Conservation (phyloP, 2,888 invertebrate species). For the Margaritifera margaritifera region DNA sequence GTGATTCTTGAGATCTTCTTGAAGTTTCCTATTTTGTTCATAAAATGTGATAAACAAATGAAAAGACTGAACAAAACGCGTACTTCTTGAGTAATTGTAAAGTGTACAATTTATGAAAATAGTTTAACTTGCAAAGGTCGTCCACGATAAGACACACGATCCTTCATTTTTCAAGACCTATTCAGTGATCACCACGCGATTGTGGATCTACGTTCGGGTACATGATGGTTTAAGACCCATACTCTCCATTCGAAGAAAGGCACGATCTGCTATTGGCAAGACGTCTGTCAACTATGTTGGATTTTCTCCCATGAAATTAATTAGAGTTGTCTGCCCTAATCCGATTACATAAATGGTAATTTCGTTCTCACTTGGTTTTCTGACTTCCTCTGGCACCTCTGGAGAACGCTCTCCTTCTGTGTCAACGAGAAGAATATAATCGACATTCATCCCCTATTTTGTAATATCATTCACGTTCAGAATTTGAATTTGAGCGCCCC, state of each 20-base stretch:
- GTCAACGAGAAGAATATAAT: slow-evolving; percentile 17
- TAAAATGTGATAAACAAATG: too few relatives aligned
- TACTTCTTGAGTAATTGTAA: too few relatives aligned
- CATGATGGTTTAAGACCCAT: slow-evolving; percentile 1
- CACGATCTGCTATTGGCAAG: slow-evolving; percentile 5
- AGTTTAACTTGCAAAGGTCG: too few relatives aligned
- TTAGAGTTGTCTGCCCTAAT: too few relatives aligned
- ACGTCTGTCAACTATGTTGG: slow-evolving; percentile 4
- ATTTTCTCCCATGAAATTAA: slow-evolving; percentile 8
- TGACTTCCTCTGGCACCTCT: slow-evolving; percentile 2
- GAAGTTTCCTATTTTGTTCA: too few relatives aligned
- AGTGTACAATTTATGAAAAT: too few relatives aligned
- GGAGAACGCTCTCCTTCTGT: slow-evolving; percentile 15
- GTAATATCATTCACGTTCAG: background rate
- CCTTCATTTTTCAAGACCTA: too few relatives aligned
- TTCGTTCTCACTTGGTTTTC: slow-evolving; percentile 6
- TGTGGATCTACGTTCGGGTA: slow-evolving; percentile 11
- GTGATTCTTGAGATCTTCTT: too few relatives aligned
- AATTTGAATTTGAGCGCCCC: slow-evolving; percentile 11
- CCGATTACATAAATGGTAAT: slow-evolving; percentile 10
- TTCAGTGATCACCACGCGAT: too few relatives aligned
- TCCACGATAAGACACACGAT: too few relatives aligned
- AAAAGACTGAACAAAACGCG: too few relatives aligned
- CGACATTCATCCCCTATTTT: background rate
- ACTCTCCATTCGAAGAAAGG: slow-evolving; percentile 1